Conservation (phyloP, 2,113 vertebrate species). For the Hipposideros armiger region DNA sequence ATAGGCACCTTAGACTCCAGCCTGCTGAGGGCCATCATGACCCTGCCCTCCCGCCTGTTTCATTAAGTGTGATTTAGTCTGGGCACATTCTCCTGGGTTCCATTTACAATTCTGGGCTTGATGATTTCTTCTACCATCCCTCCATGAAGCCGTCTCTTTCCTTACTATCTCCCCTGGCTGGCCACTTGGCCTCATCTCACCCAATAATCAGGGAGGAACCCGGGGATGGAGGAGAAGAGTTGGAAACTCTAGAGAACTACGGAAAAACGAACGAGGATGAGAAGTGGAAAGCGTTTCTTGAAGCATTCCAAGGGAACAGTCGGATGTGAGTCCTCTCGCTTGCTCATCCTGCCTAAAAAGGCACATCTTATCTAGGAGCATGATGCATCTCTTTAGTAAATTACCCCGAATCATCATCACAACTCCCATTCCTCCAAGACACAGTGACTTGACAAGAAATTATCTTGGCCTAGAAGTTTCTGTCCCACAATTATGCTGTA, state of each 20-base stretch:
- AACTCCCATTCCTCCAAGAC: neutral
- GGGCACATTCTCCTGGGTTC: neutral
- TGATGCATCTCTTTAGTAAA: neutral
- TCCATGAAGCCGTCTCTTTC: neutral
- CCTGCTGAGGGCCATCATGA: neutral
- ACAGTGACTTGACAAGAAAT: neutral
- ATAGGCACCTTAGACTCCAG: constrained; percentile 47
- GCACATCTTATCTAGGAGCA: neutral
- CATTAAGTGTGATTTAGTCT: neutral
- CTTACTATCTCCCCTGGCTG: neutral
- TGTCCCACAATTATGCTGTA: neutral
- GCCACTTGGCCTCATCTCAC: neutral
- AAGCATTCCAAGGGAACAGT: neutral
- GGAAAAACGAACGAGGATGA: neutral
- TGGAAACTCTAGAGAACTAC: neutral
- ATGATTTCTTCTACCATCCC: neutral
- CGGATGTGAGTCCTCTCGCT: neutral
- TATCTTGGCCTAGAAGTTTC: neutral
- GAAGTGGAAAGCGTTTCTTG: neutral
- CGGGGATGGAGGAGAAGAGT: neutral
- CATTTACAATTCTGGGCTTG: neutral
- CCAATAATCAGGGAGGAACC: neutral
- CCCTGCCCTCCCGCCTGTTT: neutral
- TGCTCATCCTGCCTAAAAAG: neutral
- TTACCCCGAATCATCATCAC: neutral